These are phyloP conservation scores for Drepana falcataria DNA, from an alignment of 2,888 invertebrate genomes.

Conservation along the genomic window DNA sequence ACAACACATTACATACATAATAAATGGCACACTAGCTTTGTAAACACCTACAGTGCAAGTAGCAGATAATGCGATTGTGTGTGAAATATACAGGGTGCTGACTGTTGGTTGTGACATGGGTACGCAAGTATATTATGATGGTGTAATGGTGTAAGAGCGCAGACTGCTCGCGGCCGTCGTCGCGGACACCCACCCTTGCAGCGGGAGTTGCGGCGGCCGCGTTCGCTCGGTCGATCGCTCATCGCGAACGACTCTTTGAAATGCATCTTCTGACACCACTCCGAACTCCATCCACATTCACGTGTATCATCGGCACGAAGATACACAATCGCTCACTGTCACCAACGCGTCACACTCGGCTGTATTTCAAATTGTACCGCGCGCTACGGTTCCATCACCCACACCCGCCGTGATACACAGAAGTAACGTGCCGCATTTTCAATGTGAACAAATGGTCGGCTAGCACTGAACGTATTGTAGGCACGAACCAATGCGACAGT, in stretches of 20 bases:
- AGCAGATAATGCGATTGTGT: not conserved
- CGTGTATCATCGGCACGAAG: constrained; percentile 70
- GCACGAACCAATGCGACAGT: constrained; percentile 70
- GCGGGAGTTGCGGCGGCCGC: constrained; percentile 75
- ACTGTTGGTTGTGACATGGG: not conserved
- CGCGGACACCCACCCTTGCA: constrained; percentile 72
- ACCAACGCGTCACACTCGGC: constrained; percentile 52
- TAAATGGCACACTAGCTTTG: too few species aligned
- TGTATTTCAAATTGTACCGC: constrained; percentile 30
- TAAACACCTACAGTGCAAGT: too few species aligned
- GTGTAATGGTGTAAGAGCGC: constrained; percentile 31
- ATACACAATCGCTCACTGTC: constrained; percentile 67
- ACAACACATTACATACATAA: too few species aligned
- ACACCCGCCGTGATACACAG: constrained; percentile 52
- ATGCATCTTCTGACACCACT: constrained; percentile 75
- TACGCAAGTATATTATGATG: constrained; percentile 24
- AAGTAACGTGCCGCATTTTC: constrained; percentile 64
- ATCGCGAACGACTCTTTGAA: constrained; percentile 78
- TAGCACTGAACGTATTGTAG: constrained; percentile 56
- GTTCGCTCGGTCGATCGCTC: constrained; percentile 77
- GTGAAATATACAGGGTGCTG: not conserved
- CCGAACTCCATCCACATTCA: constrained; percentile 72
- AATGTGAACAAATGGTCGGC: constrained; percentile 51
- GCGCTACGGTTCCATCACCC: constrained; percentile 22
- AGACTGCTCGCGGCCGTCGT: constrained; percentile 44